Base-by-base conservation (phyloP, 2,113 vertebrate genomes). In the Typhlomys cinereus region DNA sequence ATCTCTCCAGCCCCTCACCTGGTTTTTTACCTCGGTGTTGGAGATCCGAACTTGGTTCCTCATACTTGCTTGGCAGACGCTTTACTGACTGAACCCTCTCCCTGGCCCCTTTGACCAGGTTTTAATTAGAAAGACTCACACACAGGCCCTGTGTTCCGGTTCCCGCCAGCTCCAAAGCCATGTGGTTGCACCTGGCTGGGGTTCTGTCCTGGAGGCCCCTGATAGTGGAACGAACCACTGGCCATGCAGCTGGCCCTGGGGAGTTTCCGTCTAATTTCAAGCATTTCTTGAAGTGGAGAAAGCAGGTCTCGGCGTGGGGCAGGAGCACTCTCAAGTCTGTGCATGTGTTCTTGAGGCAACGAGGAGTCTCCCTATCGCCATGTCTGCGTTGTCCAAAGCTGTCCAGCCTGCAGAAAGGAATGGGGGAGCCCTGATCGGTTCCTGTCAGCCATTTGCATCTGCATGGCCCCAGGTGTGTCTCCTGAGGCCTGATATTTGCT, bases 91-190 rank as follows among this genome's bases (percentile, higher is more conserved):
- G n/a, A n/a, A n/a, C 25, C 36, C 5, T 36, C 29, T 44, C 13
- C 41, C 29, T 29, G 62, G 23, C 29, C n/a, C 62, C 62, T 27
- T 50, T 34, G 31, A 54, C 76, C 66, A 84, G 79, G 29, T 44
- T 95, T 81, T 78, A 87, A 88, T 89, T 59, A 67, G 67, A 69
- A 89, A 81, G 76, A 89, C 76, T 84, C 85, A 74, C n/a, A 71
- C 48, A n/a, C n/a, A n/a, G n/a, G n/a, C n/a, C 41, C 20, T 21
- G 12, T 0, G 54, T 90, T 1, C 50, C 76, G n/a, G 78, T 48
- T 92, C 62, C 20, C 4, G 0, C 34, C 9, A 18, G 50, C 36
- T 57, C 89, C 57, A 66, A 36, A 85, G 59, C 85, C 36, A 13
- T 2, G 62, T 17, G 85, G n/a, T 23, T 36, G 54, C 71, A 21